phyloP scores from a whole-genome alignment of 2,113 vertebrate genomes.

The Crypturellus undulatus region DNA sequence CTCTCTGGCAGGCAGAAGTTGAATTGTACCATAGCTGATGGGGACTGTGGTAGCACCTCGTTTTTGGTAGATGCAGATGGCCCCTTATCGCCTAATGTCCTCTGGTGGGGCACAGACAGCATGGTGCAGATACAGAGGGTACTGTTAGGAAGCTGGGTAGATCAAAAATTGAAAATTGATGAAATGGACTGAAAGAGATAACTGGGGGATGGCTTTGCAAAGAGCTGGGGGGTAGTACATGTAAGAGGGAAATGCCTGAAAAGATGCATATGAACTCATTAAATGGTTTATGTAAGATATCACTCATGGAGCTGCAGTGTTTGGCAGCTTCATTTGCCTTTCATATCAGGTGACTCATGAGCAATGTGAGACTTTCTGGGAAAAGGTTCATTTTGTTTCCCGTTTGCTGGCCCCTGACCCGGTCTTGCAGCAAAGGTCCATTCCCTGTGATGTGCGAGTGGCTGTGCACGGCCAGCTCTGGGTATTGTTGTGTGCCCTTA shows the following conservation, averaged over 20 bases:
- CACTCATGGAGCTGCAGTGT: not conserved
- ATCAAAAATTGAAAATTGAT: not conserved
- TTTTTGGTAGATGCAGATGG: not conserved
- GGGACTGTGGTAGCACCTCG: accelerated
- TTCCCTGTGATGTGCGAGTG: not conserved
- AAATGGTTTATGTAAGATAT: not conserved
- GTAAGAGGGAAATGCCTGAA: not conserved
- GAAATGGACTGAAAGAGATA: not conserved
- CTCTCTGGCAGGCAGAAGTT: not conserved
- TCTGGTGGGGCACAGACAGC: not conserved
- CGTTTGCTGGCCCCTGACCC: not conserved
- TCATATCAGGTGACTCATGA: not conserved
- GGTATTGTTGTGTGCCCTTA: slow-evolving; percentile 16
- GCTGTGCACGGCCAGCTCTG: not conserved
- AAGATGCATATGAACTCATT: not conserved
- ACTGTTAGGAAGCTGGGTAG: not conserved
- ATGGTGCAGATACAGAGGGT: not conserved
- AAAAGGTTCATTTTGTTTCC: slow-evolving; percentile 23
- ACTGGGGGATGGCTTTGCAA: not conserved
- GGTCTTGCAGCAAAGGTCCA: not conserved
- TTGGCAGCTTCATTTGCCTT: not conserved
- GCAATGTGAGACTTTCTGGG: not conserved
- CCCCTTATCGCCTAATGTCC: not conserved
- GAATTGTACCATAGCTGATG: accelerated
- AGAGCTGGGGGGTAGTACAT: not conserved